Percentiles rank a stretch among this genome's conserved stretches.
These are phyloP conservation scores for Paradoxurus hermaphroditus DNA, from an alignment of 2,113 vertebrate genomes.

Conservation along the genomic window DNA sequence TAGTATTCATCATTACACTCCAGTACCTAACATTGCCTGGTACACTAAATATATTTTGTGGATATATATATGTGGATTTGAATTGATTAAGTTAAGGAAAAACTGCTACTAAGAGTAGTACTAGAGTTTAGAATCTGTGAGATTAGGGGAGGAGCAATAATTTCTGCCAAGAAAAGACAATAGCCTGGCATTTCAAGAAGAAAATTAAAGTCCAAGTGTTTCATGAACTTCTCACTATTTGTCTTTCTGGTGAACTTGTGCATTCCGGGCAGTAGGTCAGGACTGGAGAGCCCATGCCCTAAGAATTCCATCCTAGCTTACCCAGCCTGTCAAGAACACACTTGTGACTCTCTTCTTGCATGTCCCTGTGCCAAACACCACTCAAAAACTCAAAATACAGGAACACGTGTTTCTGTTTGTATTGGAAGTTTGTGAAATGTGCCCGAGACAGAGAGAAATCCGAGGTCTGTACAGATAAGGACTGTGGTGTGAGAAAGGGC, in stretches of 20 bases:
- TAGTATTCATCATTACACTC: too few relatives aligned
- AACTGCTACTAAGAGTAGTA: not conserved
- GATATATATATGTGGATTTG: too few relatives aligned
- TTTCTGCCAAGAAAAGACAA: constrained; percentile 22
- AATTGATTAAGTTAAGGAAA: not conserved
- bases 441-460: not conserved
- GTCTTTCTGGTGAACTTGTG: constrained; percentile 20
- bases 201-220: constrained; percentile 28
- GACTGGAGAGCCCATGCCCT: not conserved
- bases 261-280: not conserved
- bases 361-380: not conserved
- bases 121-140: not conserved
- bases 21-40: not conserved
- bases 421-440: not conserved
- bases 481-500: not conserved
- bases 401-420: not conserved
- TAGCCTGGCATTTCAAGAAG: constrained; percentile 40
- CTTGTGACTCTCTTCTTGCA: not conserved
- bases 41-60: too few relatives aligned
- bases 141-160: not conserved
- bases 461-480: not conserved
- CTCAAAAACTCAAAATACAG: not conserved
- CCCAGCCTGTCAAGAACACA: not conserved
- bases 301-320: not conserved
- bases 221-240: constrained; percentile 35